Conservation (phyloP, 2,888 invertebrate species). For the Drosophila subsilvestris region DNA sequence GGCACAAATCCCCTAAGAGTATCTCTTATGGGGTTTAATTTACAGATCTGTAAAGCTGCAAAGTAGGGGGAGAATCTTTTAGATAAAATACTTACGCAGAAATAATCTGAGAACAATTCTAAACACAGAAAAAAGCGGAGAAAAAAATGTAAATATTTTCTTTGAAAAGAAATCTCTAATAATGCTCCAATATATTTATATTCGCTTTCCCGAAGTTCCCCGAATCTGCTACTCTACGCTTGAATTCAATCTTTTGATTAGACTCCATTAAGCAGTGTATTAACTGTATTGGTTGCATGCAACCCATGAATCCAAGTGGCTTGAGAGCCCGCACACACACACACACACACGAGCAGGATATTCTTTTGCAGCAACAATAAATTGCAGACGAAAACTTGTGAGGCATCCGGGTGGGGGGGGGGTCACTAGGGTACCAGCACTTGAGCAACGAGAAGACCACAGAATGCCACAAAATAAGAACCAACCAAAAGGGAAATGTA, state of each 20-base stretch:
- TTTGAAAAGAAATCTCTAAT: not conserved
- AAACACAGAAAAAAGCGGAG: too few species aligned
- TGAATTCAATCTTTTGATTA: constrained; percentile 20
- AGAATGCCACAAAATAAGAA: constrained; percentile 43
- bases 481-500: constrained; percentile 24
- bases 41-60: not conserved
- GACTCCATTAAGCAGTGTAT: constrained; percentile 10
- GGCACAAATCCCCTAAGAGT: constrained; percentile 23
- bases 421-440: constrained; percentile 56
- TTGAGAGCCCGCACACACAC: constrained; percentile 10
- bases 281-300: constrained; percentile 8
- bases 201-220: not conserved
- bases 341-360: constrained; percentile 17
- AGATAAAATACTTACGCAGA: too few species aligned
- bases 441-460: constrained; percentile 35
- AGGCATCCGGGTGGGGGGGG: constrained; percentile 33
- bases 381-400: constrained; percentile 61
- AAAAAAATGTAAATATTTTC: not conserved
- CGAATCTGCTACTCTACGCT: not conserved
- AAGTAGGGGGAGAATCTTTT: not conserved
- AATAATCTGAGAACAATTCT: too few species aligned
- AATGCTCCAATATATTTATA: not conserved
- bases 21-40: constrained; percentile 1
- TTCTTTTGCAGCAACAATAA: constrained; percentile 47
- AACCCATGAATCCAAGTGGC: constrained; percentile 21